A percentile compares a stretch with the other conserved stretches of the same genome.
Evolutionary conservation across 2,888 invertebrate species (phyloP).

Genomic region (Nyleta sp.): DNA sequence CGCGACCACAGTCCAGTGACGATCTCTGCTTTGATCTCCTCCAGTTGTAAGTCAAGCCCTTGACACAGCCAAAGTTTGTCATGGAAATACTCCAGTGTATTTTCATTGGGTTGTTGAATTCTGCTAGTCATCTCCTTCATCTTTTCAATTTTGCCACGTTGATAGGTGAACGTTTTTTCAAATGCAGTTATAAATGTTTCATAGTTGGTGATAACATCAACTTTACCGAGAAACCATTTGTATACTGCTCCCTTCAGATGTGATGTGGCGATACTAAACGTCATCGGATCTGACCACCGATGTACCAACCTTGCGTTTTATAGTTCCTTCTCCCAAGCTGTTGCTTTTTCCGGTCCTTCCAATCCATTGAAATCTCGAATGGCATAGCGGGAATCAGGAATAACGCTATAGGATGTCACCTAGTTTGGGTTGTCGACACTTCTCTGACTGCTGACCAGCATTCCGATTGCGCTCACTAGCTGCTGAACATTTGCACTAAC

Average conservation of each 20-base stretch:
- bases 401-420: no score
- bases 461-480: no score
- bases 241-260: background rate
- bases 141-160: slow-evolving; percentile 14
- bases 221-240: no score
- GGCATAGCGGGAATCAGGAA: no score
- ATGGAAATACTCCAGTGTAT: background rate
- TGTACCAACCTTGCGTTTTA: no score
- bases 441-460: no score
- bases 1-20: background rate
- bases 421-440: no score
- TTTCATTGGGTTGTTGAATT: background rate
- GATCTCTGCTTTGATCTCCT: background rate
- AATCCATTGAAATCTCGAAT: no score
- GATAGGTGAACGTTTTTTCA: background rate
- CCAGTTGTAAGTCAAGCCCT: background rate
- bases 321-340: no score
- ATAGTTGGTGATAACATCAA: no score
- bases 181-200: background rate
- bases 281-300: background rate
- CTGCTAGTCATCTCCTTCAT: slow-evolving; percentile 1
- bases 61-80: slow-evolving; percentile 16
- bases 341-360: no score
- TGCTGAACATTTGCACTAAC: no score
- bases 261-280: background rate